Evolutionary conservation across 2,113 vertebrate species (phyloP).

Genomic region (Spilogale gracilis): DNA sequence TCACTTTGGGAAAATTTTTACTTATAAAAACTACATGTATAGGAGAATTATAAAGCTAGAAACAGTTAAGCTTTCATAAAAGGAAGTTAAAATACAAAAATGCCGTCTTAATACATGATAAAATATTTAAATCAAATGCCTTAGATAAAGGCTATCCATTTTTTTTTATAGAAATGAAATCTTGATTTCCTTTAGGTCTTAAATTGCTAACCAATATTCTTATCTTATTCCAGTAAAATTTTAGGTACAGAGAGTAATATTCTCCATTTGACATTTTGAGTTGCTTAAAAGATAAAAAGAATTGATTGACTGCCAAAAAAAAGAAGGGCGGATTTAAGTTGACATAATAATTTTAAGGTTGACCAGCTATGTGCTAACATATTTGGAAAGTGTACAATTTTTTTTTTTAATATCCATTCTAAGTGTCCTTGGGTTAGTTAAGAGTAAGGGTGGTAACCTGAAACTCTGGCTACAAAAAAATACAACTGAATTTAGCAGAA

Average conservation of each 20-base stretch:
- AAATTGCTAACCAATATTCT: slow-evolving; percentile 11
- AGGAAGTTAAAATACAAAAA: slow-evolving; percentile 54
- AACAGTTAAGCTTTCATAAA: slow-evolving; percentile 22
- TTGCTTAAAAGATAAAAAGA: slow-evolving; percentile 74
- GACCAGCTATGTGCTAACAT: slow-evolving; percentile 66
- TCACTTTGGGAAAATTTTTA: background rate
- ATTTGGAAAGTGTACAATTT: slow-evolving; percentile 58
- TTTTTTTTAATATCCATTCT: background rate
- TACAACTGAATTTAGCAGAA: background rate
- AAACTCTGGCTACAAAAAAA: background rate
- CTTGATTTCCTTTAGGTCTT: background rate
- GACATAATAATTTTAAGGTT: slow-evolving; percentile 81
- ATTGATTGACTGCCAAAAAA: slow-evolving; percentile 75
- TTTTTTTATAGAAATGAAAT: background rate
- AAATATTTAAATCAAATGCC: slow-evolving; percentile 48
- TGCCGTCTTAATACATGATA: background rate
- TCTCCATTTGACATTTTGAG: slow-evolving; percentile 81
- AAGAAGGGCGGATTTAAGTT: slow-evolving; percentile 58
- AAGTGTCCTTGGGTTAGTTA: slow-evolving; percentile 14
- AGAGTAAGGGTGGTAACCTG: background rate
- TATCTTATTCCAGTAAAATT: background rate
- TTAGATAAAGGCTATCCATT: background rate
- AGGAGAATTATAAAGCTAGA: background rate
- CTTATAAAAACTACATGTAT: background rate
- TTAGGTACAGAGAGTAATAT: slow-evolving; percentile 67